Conservation (phyloP, 2,113 vertebrate genomes). For the Lepus europaeus region DNA sequence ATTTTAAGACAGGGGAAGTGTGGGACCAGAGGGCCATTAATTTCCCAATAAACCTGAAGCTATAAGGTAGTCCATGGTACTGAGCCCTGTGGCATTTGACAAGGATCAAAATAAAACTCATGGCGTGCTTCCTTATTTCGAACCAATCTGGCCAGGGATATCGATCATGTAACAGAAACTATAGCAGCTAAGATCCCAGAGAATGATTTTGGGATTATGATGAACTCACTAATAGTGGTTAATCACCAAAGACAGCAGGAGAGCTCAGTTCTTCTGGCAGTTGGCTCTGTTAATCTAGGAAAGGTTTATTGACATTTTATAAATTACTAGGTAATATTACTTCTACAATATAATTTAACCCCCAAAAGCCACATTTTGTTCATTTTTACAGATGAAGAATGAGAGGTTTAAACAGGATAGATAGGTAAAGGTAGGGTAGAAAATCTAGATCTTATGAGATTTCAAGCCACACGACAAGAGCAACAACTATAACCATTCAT, state of each 20-base stretch:
- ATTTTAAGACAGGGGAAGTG: background rate
- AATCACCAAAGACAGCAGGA: slow-evolving; percentile 32
- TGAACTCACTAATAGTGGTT: slow-evolving; percentile 11
- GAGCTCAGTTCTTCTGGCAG: background rate
- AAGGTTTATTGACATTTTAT: background rate
- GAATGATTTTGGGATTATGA: slow-evolving; percentile 36
- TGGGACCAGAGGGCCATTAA: background rate
- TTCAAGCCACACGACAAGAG: background rate
- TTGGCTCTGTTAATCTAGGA: background rate
- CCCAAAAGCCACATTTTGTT: background rate
- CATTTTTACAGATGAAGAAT: slow-evolving; percentile 15
- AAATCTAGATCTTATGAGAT: background rate
- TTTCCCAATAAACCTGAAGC: background rate
- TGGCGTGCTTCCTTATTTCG: background rate
- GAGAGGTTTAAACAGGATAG: background rate
- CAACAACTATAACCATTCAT: background rate
- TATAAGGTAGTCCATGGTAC: background rate
- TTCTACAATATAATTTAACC: background rate
- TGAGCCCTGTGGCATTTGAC: background rate
- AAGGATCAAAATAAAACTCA: background rate
- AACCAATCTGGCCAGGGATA: background rate
- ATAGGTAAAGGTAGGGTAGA: background rate
- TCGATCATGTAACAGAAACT: background rate
- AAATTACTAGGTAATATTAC: slow-evolving; percentile 25
- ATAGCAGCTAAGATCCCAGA: background rate